These are phyloP conservation scores for Sesia bembeciformis DNA, from an alignment of 2,888 invertebrate genomes.

Conservation along the genomic window DNA sequence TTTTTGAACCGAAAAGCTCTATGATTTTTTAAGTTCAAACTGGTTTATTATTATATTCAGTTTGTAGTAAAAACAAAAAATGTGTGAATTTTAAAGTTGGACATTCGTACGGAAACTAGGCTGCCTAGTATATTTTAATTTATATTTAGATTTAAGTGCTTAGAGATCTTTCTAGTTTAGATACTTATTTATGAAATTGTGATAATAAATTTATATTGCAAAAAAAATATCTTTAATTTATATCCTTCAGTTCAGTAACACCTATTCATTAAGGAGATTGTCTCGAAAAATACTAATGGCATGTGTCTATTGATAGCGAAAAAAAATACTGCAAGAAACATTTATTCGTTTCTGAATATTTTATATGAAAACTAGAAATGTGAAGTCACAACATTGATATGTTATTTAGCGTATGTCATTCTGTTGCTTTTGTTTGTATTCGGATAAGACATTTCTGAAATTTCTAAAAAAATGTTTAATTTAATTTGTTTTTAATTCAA, in stretches of 20 bases:
- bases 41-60: conserved; percentile 4
- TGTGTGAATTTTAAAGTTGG: conserved; percentile 16
- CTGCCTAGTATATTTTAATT: conserved; percentile 53
- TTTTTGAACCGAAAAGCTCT: conserved; percentile 9
- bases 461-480: no score
- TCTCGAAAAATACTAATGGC: not conserved
- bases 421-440: no score
- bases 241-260: not conserved
- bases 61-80: conserved; percentile 3
- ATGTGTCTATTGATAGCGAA: not conserved
- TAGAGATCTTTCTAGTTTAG: conserved; percentile 46
- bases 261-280: not conserved
- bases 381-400: no score
- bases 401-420: no score
- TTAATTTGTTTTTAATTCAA: no score
- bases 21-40: conserved; percentile 30
- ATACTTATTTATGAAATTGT: conserved; percentile 67
- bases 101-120: conserved; percentile 22
- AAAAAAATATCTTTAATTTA: conserved; percentile 12
- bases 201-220: conserved; percentile 66
- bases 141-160: conserved; percentile 54
- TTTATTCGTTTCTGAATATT: no score
- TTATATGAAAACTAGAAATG: no score
- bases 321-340: no score
- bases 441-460: no score